Conservation (phyloP, 2,888 invertebrate genomes). For the Meiosimyza platycephala region DNA sequence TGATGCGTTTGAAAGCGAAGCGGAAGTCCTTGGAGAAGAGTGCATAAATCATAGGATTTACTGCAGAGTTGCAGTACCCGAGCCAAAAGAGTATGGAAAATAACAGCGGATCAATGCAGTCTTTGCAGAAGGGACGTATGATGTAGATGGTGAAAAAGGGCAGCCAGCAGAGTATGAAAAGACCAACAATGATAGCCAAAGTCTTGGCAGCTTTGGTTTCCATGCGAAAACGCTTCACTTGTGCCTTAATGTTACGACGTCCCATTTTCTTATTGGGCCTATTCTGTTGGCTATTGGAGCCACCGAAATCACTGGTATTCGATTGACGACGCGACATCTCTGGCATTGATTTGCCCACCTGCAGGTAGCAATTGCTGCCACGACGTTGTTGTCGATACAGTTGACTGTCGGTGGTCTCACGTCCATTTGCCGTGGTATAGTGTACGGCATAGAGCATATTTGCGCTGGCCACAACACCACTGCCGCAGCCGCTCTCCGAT, state of each 20-base stretch:
- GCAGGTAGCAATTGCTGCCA: slow-evolving; percentile 70
- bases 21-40: slow-evolving; percentile 95
- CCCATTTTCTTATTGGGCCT: slow-evolving; percentile 78
- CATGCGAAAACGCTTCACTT: slow-evolving; percentile 92
- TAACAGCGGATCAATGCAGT: slow-evolving; percentile 85
- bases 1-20: slow-evolving; percentile 92
- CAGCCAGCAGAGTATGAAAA: slow-evolving; percentile 96
- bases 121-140: slow-evolving; percentile 86
- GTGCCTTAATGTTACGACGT: slow-evolving; percentile 88
- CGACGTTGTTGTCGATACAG: slow-evolving; percentile 64
- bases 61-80: slow-evolving; percentile 96
- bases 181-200: slow-evolving; percentile 95
- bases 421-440: slow-evolving; percentile 75
- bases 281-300: slow-evolving; percentile 63
- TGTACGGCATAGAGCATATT: slow-evolving; percentile 72
- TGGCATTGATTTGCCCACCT: slow-evolving; percentile 68
- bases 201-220: slow-evolving; percentile 98
- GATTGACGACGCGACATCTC: slow-evolving; percentile 65
- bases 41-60: slow-evolving; percentile 95
- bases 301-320: slow-evolving; percentile 60
- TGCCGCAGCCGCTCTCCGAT: slow-evolving; percentile 64
- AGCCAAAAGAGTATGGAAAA: slow-evolving; percentile 97
- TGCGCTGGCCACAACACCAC: slow-evolving; percentile 8
- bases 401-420: slow-evolving; percentile 71
- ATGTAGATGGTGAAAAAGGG: slow-evolving; percentile 97